Conservation (phyloP, 2,113 vertebrate genomes). For the Lathamus discolor region DNA sequence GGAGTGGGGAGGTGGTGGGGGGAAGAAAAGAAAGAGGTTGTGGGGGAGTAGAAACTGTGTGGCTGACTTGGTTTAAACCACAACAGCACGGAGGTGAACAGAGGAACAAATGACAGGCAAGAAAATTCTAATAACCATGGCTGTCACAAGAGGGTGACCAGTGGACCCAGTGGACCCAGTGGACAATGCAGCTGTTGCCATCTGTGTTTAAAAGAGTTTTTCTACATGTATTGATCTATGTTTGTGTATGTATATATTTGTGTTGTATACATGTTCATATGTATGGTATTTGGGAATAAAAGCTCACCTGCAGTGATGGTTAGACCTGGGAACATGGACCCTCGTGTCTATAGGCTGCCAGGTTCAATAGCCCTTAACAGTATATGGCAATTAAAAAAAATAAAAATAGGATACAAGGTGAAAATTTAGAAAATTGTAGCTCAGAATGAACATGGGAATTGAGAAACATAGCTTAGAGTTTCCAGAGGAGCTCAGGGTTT, state of each 20-base stretch:
- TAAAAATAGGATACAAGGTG: no score
- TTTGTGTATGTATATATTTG: no score
- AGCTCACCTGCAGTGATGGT: not conserved
- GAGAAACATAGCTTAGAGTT: not conserved
- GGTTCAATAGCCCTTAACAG: not conserved
- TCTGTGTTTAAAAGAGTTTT: no score
- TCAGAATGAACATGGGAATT: not conserved
- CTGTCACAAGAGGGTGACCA: not conserved
- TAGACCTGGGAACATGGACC: not conserved
- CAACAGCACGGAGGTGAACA: not conserved
- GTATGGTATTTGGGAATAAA: not conserved
- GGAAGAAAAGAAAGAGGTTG: no score
- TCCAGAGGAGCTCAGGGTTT: not conserved
- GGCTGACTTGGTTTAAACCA: no score
- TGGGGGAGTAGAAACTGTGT: no score
- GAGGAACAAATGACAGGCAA: not conserved
- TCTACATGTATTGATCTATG: no score
- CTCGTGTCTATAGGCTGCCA: not conserved
- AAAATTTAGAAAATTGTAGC: not conserved
- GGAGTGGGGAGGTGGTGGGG: no score
- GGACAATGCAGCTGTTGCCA: not conserved
- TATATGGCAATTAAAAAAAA: not conserved
- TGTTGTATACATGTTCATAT: accelerated
- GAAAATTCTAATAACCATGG: not conserved
- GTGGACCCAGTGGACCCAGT: no score